These are phyloP conservation scores for Jaculus jaculus DNA, from an alignment of 2,113 vertebrate species.

Conservation along the genomic window DNA sequence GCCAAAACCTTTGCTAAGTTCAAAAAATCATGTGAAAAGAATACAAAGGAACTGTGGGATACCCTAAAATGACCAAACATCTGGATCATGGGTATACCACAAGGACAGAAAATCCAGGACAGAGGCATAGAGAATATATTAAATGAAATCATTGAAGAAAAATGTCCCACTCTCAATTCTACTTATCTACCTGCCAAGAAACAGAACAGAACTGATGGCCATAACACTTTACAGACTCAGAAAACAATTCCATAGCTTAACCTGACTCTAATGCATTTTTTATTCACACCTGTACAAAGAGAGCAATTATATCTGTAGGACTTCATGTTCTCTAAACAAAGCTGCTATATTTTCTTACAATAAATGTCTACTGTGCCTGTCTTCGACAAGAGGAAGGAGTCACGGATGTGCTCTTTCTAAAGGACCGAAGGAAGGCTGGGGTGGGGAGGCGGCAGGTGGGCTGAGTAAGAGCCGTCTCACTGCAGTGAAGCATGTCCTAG, in stretches of 20 bases:
- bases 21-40: too few relatives aligned
- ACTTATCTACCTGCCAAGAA: constrained; percentile 51
- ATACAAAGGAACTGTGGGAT: too few relatives aligned
- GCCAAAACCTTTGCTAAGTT: too few relatives aligned
- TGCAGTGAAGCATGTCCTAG: constrained; percentile 33
- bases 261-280: constrained; percentile 12
- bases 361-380: neutral
- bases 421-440: too few relatives aligned
- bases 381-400: neutral
- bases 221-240: constrained; percentile 54
- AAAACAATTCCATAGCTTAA: too few relatives aligned
- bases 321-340: constrained; percentile 17
- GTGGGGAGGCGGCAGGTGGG: neutral
- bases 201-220: constrained; percentile 56
- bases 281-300: constrained; percentile 24
- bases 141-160: too few relatives aligned
- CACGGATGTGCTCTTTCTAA: too few relatives aligned
- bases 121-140: too few relatives aligned
- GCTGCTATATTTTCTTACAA: constrained; percentile 1
- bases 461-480: neutral
- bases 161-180: constrained; percentile 50
- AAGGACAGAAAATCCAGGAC: too few relatives aligned
- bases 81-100: too few relatives aligned
- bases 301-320: constrained; percentile 33
- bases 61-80: too few relatives aligned